Evolutionary conservation across 2,113 vertebrate genomes (phyloP), one percentile per base, ranked within the genome.

Genomic region (Cnemophilus loriae): DNA sequence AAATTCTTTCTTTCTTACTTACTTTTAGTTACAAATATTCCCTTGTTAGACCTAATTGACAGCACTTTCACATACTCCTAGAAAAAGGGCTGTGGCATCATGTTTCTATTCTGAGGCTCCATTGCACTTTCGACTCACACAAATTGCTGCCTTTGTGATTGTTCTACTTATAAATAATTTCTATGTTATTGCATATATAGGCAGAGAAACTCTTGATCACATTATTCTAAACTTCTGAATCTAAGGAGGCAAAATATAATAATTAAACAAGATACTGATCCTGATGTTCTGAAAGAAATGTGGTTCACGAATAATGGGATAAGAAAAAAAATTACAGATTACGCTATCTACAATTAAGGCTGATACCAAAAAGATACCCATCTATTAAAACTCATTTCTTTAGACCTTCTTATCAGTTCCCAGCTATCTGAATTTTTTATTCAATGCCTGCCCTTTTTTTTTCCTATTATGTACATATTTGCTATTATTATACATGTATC

Each of bases 141-240:
- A 84, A 87, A 88, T 84, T 90, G 24, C 55, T 89, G 53, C 50
- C 53, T 64, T 92, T 90, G 64, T 91, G 47, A 87, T 63, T 84
- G 83, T 80, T 94, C 88, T 77, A 69, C 93, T 87, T 73, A 91
- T 41, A 92, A 95, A 90, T 90, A 95, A 91, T 95, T 95, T 94
- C 77, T 85, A 21, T 65, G 46, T 81, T 89, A 81, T 71, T 94
- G 55, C 52, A 60, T 27, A 74, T 18, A 68, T 50, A 65, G 8
- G 55, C 15, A 84, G 47, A 80, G 20, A 94, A 95, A 81, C 35
- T 63, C 35, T 82, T 14, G 11, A 89, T 77, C 39, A 73, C 16
- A 63, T 37, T 88, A 63, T n/a, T 67, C 28, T 73, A 70, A 91
- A 73, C 13, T 81, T 61, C 13, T 3, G 33, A 47, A 30, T 67